These are phyloP conservation scores for Paedocypris sp. DNA, from an alignment of 2,113 vertebrate genomes.

Conservation along the genomic window DNA sequence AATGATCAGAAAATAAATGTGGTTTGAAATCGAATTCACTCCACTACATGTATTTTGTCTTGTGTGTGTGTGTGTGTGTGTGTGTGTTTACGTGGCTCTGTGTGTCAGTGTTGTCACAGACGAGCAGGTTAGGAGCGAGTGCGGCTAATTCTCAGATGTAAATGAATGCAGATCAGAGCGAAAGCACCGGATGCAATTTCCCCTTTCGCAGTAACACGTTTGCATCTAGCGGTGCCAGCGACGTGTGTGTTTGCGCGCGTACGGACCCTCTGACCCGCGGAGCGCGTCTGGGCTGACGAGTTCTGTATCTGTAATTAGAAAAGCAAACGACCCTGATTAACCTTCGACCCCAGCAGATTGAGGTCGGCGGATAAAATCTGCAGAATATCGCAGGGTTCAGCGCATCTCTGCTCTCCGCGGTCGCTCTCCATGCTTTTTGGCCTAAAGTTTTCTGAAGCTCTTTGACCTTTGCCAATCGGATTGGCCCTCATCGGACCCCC, in stretches of 20 bases:
- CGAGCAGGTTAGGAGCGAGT: neutral
- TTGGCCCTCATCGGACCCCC: neutral
- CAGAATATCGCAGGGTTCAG: neutral
- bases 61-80: no score
- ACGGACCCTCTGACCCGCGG: slow-evolving; percentile 11
- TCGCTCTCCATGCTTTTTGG: neutral
- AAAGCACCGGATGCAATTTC: slow-evolving; percentile 7
- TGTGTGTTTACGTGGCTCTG: no score
- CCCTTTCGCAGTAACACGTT: neutral
- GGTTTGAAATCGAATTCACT: no score
- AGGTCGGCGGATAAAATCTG: slow-evolving; percentile 34
- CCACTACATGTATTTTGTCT: no score
- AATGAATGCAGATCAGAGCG: slow-evolving; percentile 11
- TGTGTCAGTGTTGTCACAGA: no score
- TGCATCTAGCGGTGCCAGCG: neutral
- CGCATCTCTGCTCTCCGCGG: neutral
- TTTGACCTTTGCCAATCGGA: neutral
- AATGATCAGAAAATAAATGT: no score
- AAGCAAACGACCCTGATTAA: slow-evolving; percentile 41
- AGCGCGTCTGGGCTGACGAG: neutral
- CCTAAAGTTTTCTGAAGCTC: slow-evolving; percentile 14
- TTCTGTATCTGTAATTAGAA: slow-evolving; percentile 38
- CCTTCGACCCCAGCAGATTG: slow-evolving; percentile 32
- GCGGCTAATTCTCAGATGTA: slow-evolving; percentile 14
- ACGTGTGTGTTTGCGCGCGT: slow-evolving; percentile 1